Evolutionary conservation across 2,888 invertebrate species (phyloP), one percentile per base, ranked within the genome.

Genomic region (Phyllotreta striolata): DNA sequence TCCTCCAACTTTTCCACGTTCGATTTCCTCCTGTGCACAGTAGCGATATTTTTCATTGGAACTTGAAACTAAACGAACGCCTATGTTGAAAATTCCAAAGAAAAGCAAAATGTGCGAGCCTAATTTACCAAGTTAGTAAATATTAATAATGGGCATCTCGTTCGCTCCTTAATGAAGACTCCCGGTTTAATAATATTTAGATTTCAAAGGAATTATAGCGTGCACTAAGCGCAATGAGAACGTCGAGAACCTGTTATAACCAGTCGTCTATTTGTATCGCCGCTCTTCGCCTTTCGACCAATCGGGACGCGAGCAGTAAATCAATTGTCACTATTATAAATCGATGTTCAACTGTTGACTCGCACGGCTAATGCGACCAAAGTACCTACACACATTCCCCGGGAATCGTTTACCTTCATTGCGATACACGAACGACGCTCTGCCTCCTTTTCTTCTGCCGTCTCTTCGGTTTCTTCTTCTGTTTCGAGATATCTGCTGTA

Each of bases 241-340:
- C 54, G 40, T 47, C 40, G 58, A 63, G 54, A 63, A 59, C 58
- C 49, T 59, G 58, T 51, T 59, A 38, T 41, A 59, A 59, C 49
- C 51, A 49, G 58, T 59, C 49, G 39, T 34, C 58, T 59, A 59
- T 65, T 66, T 52, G 69, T 66, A 67, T 62, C 65, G 62, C 65
- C 52, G 52, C 38, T 52, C 38, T 52, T 52, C 49, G 34, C 61
- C 62, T 49, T 38, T 59, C 77, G 73, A 73, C 79, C 79, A 80
- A 80, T 79, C 77, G 75, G 69, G 75, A 72, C 74, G 76, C 74
- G 74, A 73, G 78, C 77, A 77, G 79, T 80, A 79, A 80, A 80
- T 80, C 80, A 80, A 80, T 80, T 80, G 80, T 80, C 80, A 80
- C 80, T 78, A 80, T 80, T 80, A 81, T 81, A 80, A 81, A 80